A percentile compares a stretch with the other conserved stretches of the same genome.
phyloP scores from a whole-genome alignment of 2,888 invertebrate genomes.

The Aporophyla nigra region DNA sequence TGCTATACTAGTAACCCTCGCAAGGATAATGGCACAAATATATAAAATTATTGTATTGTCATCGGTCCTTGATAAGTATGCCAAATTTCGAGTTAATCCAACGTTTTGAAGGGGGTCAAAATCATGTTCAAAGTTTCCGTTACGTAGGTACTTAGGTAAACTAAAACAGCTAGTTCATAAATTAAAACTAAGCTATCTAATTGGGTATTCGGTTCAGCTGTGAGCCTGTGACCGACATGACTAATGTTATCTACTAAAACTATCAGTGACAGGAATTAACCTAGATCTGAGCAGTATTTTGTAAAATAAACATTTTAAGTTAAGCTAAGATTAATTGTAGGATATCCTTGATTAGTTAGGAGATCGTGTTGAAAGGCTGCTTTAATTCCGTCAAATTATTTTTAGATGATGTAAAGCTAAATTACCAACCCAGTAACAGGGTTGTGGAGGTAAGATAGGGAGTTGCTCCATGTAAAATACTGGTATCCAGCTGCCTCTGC shows the following conservation, averaged over 20 bases:
- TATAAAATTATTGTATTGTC: no score
- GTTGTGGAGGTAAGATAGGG: background rate
- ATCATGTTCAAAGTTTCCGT: no score
- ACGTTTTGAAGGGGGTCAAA: no score
- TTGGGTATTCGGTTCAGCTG: slow-evolving; percentile 5
- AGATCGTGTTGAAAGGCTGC: background rate
- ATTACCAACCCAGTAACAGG: background rate
- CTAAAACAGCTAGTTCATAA: background rate
- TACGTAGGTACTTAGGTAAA: no score
- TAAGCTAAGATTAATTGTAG: slow-evolving; percentile 9
- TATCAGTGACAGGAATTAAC: slow-evolving; percentile 36
- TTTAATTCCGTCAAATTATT: background rate
- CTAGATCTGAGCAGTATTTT: slow-evolving; percentile 22
- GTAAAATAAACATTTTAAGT: slow-evolving; percentile 14
- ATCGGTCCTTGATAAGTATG: no score
- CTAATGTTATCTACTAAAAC: slow-evolving; percentile 14
- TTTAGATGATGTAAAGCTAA: no score
- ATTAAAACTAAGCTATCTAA: background rate
- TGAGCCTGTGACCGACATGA: background rate
- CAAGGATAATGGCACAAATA: no score
- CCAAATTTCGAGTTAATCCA: no score
- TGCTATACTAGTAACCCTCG: no score
- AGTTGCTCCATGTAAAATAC: background rate
- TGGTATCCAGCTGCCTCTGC: background rate
- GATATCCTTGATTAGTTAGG: slow-evolving; percentile 30